Conservation (phyloP, 1,140 invertebrate genomes). For the Drosophila truncata region DNA sequence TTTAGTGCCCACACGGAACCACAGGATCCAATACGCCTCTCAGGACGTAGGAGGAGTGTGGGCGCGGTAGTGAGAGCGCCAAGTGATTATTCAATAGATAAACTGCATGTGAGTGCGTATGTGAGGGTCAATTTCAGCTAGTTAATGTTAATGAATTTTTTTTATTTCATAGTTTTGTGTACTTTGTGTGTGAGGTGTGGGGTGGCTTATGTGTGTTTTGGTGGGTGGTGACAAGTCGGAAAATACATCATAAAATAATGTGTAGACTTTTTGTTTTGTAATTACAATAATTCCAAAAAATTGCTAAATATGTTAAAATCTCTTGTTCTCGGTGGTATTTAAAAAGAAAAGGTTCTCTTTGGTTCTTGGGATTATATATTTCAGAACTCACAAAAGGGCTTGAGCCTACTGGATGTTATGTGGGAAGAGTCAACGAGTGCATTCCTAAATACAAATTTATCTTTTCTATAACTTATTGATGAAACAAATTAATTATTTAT, state of each 20-base stretch:
- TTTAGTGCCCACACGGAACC: slow-evolving; percentile 4
- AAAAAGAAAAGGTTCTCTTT: not conserved
- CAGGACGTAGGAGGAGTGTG: slow-evolving; percentile 11
- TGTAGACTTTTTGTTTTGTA: not conserved
- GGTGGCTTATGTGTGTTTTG: not conserved
- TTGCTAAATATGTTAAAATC: no score
- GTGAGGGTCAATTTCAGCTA: slow-evolving; percentile 69
- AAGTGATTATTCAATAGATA: slow-evolving; percentile 18
- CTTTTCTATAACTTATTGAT: not conserved
- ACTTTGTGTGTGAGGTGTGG: not conserved
- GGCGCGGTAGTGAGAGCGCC: slow-evolving; percentile 48
- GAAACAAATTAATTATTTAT: not conserved
- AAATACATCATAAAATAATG: not conserved
- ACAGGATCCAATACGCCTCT: slow-evolving; percentile 9
- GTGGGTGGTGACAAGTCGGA: slow-evolving; percentile 10
- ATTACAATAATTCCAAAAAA: no score
- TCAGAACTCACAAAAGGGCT: not conserved
- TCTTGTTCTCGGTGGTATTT: not conserved
- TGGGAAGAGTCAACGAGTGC: not conserved
- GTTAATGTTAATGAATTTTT: slow-evolving; percentile 43
- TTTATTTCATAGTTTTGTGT: slow-evolving; percentile 30
- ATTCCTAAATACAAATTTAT: not conserved
- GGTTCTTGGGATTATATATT: not conserved
- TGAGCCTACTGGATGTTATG: no score
- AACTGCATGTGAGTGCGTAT: slow-evolving; percentile 15